Percentiles rank a stretch among this genome's conserved stretches.
These are phyloP conservation scores for Pogonocichla stellata DNA, from an alignment of 2,113 vertebrate genomes.

Conservation along the genomic window DNA sequence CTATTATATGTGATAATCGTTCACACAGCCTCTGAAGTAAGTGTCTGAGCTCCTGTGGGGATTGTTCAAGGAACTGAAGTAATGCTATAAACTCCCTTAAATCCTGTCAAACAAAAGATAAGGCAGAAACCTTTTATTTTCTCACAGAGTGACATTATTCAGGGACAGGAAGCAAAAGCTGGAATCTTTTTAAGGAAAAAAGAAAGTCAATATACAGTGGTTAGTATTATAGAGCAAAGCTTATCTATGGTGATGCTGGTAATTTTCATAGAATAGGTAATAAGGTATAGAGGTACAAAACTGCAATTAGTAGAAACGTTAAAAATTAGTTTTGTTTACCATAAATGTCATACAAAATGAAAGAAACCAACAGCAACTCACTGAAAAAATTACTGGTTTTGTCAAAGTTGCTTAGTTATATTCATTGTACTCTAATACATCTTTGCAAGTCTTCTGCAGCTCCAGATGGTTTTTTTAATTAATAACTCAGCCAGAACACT, in stretches of 20 bases:
- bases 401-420: neutral
- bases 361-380: neutral
- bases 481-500: neutral
- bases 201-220: neutral
- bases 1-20: slow-evolving; percentile 57
- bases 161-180: slow-evolving; percentile 63
- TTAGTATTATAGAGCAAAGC: neutral
- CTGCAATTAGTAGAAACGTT: neutral
- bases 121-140: slow-evolving; percentile 66
- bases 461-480: neutral
- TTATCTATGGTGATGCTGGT: neutral
- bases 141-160: slow-evolving; percentile 61
- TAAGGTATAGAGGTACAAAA: neutral
- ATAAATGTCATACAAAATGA: neutral
- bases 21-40: slow-evolving; percentile 64
- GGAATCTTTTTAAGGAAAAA: neutral
- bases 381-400: neutral
- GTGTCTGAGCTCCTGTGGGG: slow-evolving; percentile 57
- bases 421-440: neutral
- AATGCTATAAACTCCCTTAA: slow-evolving; percentile 66
- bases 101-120: slow-evolving; percentile 70
- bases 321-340: neutral
- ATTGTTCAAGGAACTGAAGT: slow-evolving; percentile 74
- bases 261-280: neutral
- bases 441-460: neutral